Evolutionary conservation across 35 echinoderm and acorn worm species (phyloP).

Genomic region (Strongylocentrotus purpuratus): DNA sequence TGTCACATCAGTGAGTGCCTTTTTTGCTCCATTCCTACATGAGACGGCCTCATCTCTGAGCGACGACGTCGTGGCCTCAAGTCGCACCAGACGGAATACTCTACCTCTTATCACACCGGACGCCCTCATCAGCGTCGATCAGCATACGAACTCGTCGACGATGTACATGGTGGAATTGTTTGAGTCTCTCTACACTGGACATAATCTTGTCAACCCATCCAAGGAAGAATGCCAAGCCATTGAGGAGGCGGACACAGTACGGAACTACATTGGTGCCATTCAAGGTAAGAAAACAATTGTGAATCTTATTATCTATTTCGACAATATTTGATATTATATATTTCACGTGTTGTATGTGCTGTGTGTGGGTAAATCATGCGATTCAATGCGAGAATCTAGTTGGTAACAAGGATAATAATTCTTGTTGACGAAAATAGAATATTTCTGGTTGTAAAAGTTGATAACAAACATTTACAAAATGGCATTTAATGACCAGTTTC

Average conservation of each 20-base stretch:
- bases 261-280: conserved; percentile 63
- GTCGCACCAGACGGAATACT: not conserved
- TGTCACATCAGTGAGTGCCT: not conserved
- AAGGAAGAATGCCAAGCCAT: conserved; percentile 58
- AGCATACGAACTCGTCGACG: conserved; percentile 21
- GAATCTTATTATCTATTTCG: not conserved
- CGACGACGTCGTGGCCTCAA: not conserved
- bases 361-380: not conserved
- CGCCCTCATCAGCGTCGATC: not conserved
- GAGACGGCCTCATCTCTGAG: not conserved
- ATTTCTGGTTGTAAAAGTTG: no score
- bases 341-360: not conserved
- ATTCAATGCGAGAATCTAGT: not conserved
- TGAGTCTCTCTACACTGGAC: conserved; percentile 57
- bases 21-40: conserved; percentile 49
- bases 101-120: not conserved
- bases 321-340: not conserved
- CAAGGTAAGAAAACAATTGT: conserved; percentile 58
- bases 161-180: conserved; percentile 74
- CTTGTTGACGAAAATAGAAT: no score
- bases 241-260: conserved; percentile 64
- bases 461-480: no score
- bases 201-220: conserved; percentile 70
- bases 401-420: no score
- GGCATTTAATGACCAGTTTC: no score